Conservation (phyloP, 2,888 invertebrate genomes). For the Dione vanillae region DNA sequence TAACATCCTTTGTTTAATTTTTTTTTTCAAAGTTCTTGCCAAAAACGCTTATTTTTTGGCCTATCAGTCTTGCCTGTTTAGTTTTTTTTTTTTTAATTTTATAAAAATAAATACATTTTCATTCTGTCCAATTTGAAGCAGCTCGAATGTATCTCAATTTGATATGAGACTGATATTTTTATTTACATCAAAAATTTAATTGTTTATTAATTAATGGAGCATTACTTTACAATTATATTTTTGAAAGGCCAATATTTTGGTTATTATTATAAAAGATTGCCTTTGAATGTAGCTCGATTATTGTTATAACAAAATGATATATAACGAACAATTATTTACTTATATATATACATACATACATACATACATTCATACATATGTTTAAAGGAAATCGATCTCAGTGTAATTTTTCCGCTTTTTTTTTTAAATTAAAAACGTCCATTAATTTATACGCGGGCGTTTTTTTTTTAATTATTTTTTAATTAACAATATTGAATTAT, state of each 20-base stretch:
- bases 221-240: conserved; percentile 1
- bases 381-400: conserved; percentile 26
- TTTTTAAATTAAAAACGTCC: conserved; percentile 12
- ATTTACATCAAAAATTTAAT: conserved; percentile 3
- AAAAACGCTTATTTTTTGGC: conserved; percentile 28
- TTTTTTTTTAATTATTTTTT: not conserved
- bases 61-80: conserved; percentile 26
- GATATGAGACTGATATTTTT: conserved; percentile 29
- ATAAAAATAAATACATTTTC: not conserved
- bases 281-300: conserved; percentile 19
- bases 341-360: not conserved
- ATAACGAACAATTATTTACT: conserved; percentile 9
- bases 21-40: conserved; percentile 29
- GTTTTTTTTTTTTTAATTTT: not conserved
- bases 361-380: not conserved
- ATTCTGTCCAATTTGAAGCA: conserved; percentile 17
- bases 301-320: conserved; percentile 24
- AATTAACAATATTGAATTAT: conserved; percentile 14
- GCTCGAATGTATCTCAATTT: conserved; percentile 28
- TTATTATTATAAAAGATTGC: conserved; percentile 11
- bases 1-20: not conserved
- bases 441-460: conserved; percentile 4
- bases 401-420: conserved; percentile 17
- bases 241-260: conserved; percentile 11
- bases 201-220: not conserved